A percentile compares a stretch with the other conserved stretches of the same genome.
Evolutionary conservation across 1,140 invertebrate genomes (phyloP).

Genomic region (Drosophila guanche): DNA sequence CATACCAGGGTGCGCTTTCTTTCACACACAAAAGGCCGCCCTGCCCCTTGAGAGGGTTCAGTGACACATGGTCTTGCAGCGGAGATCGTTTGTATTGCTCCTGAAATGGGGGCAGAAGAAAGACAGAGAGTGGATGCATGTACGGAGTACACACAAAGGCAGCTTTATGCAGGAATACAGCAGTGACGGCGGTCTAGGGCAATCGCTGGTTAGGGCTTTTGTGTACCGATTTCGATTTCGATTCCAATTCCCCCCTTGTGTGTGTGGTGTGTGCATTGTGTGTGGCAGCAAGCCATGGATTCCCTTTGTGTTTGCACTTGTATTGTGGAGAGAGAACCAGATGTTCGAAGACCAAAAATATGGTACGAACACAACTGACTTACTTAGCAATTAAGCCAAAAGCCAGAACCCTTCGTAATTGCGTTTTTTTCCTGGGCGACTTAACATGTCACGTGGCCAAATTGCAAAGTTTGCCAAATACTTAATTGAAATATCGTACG

Average conservation of each 20-base stretch:
- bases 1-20: constrained; percentile 38
- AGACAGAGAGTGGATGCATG: too few relatives aligned
- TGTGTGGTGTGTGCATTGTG: too few relatives aligned
- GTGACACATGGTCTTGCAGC: constrained; percentile 32
- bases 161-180: constrained; percentile 30
- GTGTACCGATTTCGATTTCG: constrained; percentile 21
- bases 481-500: constrained; percentile 30
- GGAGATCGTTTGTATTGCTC: constrained; percentile 33
- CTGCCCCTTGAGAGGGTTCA: constrained; percentile 33
- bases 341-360: constrained; percentile 40
- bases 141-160: constrained; percentile 10
- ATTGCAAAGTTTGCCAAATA: constrained; percentile 7
- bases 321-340: constrained; percentile 4
- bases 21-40: constrained; percentile 35
- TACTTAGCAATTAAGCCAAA: constrained; percentile 3
- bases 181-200: constrained; percentile 33
- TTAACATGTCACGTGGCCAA: constrained; percentile 33
- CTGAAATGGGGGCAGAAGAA: constrained; percentile 12
- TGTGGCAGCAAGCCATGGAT: constrained; percentile 27
- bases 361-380: constrained; percentile 24
- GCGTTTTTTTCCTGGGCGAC: constrained; percentile 22
- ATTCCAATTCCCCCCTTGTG: constrained; percentile 13
- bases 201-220: constrained; percentile 27
- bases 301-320: constrained; percentile 31
- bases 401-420: constrained; percentile 9